Evolutionary conservation across 2,888 invertebrate genomes (phyloP), one percentile per base, ranked within the genome.

Genomic region (Sipha maydis): DNA sequence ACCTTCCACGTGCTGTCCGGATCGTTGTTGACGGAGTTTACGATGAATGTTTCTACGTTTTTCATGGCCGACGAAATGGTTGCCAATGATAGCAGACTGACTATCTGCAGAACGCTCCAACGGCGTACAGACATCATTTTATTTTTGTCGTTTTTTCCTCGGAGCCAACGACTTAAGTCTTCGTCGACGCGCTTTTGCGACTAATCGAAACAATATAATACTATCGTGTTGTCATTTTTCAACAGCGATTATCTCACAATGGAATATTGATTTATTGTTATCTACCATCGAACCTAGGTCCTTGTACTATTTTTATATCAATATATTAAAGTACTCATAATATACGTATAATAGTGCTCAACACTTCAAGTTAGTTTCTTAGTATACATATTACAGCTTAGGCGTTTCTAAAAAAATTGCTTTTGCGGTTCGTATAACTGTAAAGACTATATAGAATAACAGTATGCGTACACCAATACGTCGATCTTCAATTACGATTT

Each of bases 1-100:
- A 80, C 76, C 84, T 69, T 86, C 85, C 86, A 86, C 8, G 79
- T 73, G 73, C 56, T 38, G 25, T 19, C 28, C 21, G 73, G 86
- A 11, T 86, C 71, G 8, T 2, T 19, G 28, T 86, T 86, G 28
- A 86, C 73, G 0, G 48, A 67, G n/a, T 78, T 31, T 19, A 85
- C 21, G 21, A 85, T 85, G 3, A 48, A 69, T 69, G 25, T 14
- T 14, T 67, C 78, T 54, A 69, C 67, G 48, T 48, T 83, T 21
- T 1, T 48, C 34, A 54, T 48, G 21, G 77, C 77, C 48, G 25
- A 67, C 5, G 75, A 28, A 69, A 28, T 7, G 28, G 28, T 28
- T 28, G 11, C 69, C 69, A 69, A 28, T 28, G 14, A 48, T 14
- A 48, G 48, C 2, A 48, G 3, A 14, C 48, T 11, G 48, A 14